A percentile compares a stretch with the other conserved stretches of the same genome.
Evolutionary conservation across 35 echinoderm and acorn worm genomes (phyloP).

Genomic region (Stichopus chloronotus): DNA sequence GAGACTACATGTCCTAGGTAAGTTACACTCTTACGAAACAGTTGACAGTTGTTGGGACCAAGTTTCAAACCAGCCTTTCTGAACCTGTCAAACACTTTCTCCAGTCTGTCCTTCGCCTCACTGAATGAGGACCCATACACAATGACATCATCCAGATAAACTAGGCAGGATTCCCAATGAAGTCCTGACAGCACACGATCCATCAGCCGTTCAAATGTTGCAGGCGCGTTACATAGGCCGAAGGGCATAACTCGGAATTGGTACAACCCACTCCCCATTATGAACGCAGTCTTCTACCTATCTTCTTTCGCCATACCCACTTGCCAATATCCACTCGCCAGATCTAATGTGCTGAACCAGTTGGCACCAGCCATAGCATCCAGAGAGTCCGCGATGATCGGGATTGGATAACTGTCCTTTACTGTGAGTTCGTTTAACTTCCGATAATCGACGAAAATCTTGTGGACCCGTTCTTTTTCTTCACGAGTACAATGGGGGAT

Average conservation of each 20-base stretch:
- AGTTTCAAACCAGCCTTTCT: slow-evolving; percentile 30
- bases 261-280: too few species aligned
- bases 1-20: neutral
- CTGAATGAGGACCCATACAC: slow-evolving; percentile 25
- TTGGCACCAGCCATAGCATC: slow-evolving; percentile 27
- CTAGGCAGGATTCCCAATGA: slow-evolving; percentile 31
- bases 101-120: slow-evolving; percentile 36
- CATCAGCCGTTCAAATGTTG: slow-evolving; percentile 25
- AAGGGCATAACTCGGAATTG: too few species aligned
- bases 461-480: slow-evolving; percentile 5
- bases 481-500: slow-evolving; percentile 23
- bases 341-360: slow-evolving; percentile 64
- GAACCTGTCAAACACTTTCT: slow-evolving; percentile 16
- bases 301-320: too few species aligned
- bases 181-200: slow-evolving; percentile 41
- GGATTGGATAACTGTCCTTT: slow-evolving; percentile 67
- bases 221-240: slow-evolving; percentile 45
- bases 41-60: slow-evolving; percentile 15
- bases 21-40: slow-evolving; percentile 32
- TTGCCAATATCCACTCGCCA: too few species aligned
- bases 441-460: slow-evolving; percentile 43
- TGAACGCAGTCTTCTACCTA: too few species aligned
- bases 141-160: slow-evolving; percentile 37
- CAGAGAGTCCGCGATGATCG: slow-evolving; percentile 44
- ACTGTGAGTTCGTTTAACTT: slow-evolving; percentile 28